These are phyloP conservation scores for Stegastes partitus DNA, from an alignment of 2,113 vertebrate genomes.

Conservation along the genomic window DNA sequence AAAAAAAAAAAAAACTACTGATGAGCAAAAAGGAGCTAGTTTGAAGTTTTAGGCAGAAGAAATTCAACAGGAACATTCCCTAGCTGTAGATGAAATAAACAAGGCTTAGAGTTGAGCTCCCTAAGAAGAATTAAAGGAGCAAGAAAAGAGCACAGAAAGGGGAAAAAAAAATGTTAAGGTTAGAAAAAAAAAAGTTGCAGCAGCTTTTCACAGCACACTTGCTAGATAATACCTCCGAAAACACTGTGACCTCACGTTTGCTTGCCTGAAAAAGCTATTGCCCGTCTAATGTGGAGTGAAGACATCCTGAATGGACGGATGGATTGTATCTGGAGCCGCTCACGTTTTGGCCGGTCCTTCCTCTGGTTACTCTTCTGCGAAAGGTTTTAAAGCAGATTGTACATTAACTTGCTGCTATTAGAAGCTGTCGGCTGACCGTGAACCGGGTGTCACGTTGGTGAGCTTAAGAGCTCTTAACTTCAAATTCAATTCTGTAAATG, in stretches of 20 bases:
- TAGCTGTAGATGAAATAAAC: conserved; percentile 21
- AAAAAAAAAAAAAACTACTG: conserved; percentile 8
- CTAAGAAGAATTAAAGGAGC: conserved; percentile 7
- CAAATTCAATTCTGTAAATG: background rate
- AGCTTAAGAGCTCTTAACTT: conserved; percentile 16
- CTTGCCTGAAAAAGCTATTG: background rate
- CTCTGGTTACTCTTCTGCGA: conserved; percentile 11
- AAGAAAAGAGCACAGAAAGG: background rate
- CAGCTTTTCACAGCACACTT: background rate
- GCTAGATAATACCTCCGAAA: conserved; percentile 16
- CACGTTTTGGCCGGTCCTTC: background rate
- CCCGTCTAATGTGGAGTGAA: background rate
- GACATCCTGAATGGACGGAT: background rate
- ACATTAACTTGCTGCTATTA: conserved; percentile 44
- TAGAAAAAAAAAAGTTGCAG: conserved; percentile 17
- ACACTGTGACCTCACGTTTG: background rate
- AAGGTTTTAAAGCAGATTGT: conserved; percentile 19
- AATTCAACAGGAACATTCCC: conserved; percentile 16
- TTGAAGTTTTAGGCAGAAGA: conserved; percentile 20
- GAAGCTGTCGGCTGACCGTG: conserved; percentile 20
- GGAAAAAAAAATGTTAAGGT: background rate
- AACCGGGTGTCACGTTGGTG: background rate
- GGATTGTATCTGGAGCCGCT: background rate
- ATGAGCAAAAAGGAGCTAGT: conserved; percentile 4
- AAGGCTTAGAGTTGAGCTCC: conserved; percentile 16